A percentile compares a stretch with the other conserved stretches of the same genome.
These are phyloP conservation scores for Leptothorax acervorum DNA, from an alignment of 2,888 invertebrate genomes.

Conservation along the genomic window DNA sequence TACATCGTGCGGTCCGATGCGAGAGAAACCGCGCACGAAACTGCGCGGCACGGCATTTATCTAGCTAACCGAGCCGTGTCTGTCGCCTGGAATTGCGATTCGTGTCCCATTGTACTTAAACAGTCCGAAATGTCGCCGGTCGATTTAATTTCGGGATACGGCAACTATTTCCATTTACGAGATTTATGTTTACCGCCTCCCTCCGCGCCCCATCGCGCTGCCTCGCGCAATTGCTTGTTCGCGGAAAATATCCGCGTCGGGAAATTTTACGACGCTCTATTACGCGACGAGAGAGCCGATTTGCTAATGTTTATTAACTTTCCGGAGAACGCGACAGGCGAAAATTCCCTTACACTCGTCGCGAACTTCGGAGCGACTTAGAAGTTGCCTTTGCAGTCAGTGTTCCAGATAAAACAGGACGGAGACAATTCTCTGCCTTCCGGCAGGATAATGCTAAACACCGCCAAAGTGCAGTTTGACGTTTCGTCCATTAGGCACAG, in stretches of 20 bases:
- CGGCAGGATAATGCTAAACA: constrained; percentile 30
- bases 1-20: constrained; percentile 23
- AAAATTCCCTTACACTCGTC: constrained; percentile 37
- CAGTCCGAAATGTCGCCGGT: constrained; percentile 74
- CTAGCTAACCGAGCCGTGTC: constrained; percentile 73
- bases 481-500: constrained; percentile 40
- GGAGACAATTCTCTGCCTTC: constrained; percentile 35
- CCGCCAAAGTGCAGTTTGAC: constrained; percentile 42
- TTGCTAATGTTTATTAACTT: constrained; percentile 55
- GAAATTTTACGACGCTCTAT: constrained; percentile 46
- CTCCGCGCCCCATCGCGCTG: constrained; percentile 31
- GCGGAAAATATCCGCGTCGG: constrained; percentile 49
- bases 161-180: constrained; percentile 75
- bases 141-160: constrained; percentile 75
- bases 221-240: constrained; percentile 42
- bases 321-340: constrained; percentile 42
- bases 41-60: constrained; percentile 68
- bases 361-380: constrained; percentile 37
- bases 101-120: constrained; percentile 76
- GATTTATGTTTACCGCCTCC: constrained; percentile 65
- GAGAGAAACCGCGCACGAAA: constrained; percentile 52
- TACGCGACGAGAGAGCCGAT: constrained; percentile 32
- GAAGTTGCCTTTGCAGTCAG: constrained; percentile 22
- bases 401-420: constrained; percentile 32
- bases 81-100: constrained; percentile 75